These are phyloP conservation scores for Platypus cylindrus DNA, from an alignment of 2,888 invertebrate species.

Conservation along the genomic window DNA sequence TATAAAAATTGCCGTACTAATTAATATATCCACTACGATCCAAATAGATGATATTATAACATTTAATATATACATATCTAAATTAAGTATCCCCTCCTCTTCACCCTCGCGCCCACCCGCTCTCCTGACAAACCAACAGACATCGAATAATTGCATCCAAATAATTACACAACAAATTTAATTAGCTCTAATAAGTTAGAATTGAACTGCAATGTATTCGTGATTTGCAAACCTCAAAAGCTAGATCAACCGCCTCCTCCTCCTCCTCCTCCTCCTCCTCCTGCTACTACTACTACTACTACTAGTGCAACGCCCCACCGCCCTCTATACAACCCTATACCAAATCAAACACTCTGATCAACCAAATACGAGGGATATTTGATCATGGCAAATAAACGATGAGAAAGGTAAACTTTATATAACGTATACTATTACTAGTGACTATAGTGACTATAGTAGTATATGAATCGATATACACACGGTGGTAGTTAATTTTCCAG, in stretches of 20 bases:
- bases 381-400: conserved; percentile 26
- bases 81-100: not conserved
- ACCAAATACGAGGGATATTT: conserved; percentile 21
- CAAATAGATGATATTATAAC: too few relatives aligned
- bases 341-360: too few relatives aligned
- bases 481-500: conserved; percentile 27
- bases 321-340: too few relatives aligned
- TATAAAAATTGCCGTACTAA: too few relatives aligned
- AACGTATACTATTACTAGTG: too few relatives aligned
- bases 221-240: conserved; percentile 22
- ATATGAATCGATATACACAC: too few relatives aligned
- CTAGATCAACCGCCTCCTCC: conserved; percentile 24
- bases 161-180: conserved; percentile 15
- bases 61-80: not conserved
- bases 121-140: not conserved
- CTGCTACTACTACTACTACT: too few relatives aligned
- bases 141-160: not conserved
- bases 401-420: conserved; percentile 26
- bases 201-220: conserved; percentile 18
- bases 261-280: too few relatives aligned
- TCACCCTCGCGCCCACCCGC: not conserved
- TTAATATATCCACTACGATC: too few relatives aligned
- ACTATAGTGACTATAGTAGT: too few relatives aligned
- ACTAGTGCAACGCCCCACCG: too few relatives aligned
- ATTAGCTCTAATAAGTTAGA: conserved; percentile 21